Evolutionary conservation across 2,113 vertebrate species (phyloP).

Genomic region (Dicerorhinus sumatrensis): DNA sequence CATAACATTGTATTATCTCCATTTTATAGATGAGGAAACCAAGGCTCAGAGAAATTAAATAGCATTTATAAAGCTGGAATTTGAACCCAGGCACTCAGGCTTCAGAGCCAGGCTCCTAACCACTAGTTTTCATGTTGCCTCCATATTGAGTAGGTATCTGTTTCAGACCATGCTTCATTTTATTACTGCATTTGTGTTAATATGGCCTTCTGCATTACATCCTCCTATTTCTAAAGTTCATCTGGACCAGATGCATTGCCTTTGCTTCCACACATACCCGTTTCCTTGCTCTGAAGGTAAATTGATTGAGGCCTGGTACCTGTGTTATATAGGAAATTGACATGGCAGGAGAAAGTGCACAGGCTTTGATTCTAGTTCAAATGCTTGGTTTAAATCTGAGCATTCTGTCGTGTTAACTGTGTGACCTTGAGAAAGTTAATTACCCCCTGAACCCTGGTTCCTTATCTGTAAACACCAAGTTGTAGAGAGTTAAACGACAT

Average conservation of each 20-base stretch:
- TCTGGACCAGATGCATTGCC: not conserved
- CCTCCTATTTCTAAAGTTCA: not conserved
- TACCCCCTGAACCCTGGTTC: not conserved
- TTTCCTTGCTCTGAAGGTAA: not conserved
- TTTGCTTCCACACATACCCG: not conserved
- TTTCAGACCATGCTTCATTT: not conserved
- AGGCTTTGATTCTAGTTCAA: not conserved
- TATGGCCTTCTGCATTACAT: not conserved
- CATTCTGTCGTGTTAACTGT: not conserved
- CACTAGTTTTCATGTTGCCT: not conserved
- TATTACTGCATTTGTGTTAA: not conserved
- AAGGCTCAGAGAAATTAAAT: not conserved
- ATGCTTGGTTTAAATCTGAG: not conserved
- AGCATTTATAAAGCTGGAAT: not conserved
- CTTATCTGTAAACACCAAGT: not conserved
- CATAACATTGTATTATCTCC: not conserved
- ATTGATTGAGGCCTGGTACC: not conserved
- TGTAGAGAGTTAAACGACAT: not conserved
- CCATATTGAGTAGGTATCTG: not conserved
- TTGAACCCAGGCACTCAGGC: not conserved
- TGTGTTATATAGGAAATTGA: not conserved
- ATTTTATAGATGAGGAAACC: not conserved
- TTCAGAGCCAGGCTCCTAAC: not conserved
- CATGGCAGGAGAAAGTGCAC: not conserved
- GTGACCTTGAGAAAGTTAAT: not conserved